Evolutionary conservation across 2,888 invertebrate genomes (phyloP), one percentile per base, ranked within the genome.

Genomic region (Cephus sareptanus): DNA sequence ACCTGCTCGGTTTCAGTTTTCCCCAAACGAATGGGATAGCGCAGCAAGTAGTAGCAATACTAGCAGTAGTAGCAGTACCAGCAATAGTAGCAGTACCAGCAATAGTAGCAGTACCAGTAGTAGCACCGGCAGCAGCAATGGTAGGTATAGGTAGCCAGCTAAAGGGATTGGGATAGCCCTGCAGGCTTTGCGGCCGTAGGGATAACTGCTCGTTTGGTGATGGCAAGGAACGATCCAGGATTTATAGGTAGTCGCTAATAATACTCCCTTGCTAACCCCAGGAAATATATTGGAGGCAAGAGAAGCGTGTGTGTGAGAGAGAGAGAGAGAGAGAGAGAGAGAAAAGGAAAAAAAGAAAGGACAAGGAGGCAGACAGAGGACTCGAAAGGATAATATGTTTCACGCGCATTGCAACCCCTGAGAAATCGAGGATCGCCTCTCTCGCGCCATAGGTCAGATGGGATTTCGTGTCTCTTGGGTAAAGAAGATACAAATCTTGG

Each of bases 161-260:
- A 56, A 56, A 56, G 56, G 56, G 56, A 56, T 23, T 15, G 56
- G 56, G 23, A 23, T 23, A 15, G 56, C 56, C 56, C 23, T 56
- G 56, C 23, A 56, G n/a, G 15, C n/a, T 34, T 34, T 69, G 33
- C 70, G 15, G 34, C 34, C 35, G 34, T 69, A 75, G 76, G 76
- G 69, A 35, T 56, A 73, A 76, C 71, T 73, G 73, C 73, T 71
- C 73, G 71, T 76, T 73, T 34, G 35, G 73, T 73, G 73, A 76
- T 76, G 76, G 76, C 73, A 34, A 34, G 68, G 56, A 76, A 30
- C 76, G 73, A 76, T 76, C 76, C 73, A 40, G 76, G 73, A 76
- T 76, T 76, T 76, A 76, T 76, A 71, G 76, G 56, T 73, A 56
- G 34, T 76, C 76, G 76, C 76, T 76, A 76, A 76, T 76, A 76